phyloP scores from a whole-genome alignment of 2,797 vertebrate genomes.

The Falco peregrinus region DNA sequence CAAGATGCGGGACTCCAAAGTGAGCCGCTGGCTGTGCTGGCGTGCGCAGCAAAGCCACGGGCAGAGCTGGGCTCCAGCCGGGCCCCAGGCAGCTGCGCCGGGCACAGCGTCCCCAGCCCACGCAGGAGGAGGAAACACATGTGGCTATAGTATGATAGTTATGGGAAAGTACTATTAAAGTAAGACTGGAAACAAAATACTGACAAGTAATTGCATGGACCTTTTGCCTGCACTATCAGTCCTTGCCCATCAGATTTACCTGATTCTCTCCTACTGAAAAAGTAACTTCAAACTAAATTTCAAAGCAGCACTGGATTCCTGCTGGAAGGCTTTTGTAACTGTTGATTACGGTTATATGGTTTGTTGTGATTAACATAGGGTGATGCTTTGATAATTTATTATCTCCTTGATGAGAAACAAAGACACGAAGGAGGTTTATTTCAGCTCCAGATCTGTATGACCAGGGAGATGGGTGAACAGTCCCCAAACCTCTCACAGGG shows the following conservation, averaged over 20 bases:
- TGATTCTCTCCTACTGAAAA: neutral
- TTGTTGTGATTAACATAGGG: neutral
- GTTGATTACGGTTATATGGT: neutral
- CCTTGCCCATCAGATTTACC: neutral
- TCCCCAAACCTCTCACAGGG: rapidly evolving
- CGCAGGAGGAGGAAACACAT: neutral
- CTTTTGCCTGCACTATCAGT: rapidly evolving
- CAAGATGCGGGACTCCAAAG: neutral
- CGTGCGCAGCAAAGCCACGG: rapidly evolving
- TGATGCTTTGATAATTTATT: neutral
- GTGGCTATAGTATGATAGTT: neutral
- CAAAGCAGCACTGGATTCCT: neutral
- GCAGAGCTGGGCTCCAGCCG: neutral
- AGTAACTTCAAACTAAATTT: neutral
- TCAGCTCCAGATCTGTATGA: neutral
- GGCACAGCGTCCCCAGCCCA: neutral
- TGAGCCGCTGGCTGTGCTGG: neutral
- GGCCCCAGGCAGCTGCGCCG: neutral
- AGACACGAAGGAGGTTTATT: neutral
- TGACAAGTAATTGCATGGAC: neutral
- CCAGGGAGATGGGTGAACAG: neutral
- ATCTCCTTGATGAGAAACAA: neutral
- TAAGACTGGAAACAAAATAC: neutral
- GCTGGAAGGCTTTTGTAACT: neutral
- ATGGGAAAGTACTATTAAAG: neutral